phyloP scores from a whole-genome alignment of 2,888 invertebrate species.

The Palloptera scutellata region DNA sequence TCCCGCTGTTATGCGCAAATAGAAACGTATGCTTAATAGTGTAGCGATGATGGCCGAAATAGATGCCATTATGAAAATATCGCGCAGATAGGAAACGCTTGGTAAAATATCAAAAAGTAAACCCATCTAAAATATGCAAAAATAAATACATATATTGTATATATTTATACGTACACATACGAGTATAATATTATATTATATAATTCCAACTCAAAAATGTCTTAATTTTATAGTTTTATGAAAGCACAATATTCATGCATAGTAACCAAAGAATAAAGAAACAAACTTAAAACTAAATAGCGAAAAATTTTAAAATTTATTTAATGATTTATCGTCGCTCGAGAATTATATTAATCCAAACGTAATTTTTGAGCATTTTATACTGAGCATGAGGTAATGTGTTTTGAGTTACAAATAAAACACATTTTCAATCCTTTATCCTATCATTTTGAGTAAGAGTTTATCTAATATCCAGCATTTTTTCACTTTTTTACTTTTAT shows the following conservation, averaged over 20 bases:
- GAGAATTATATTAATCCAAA: no score
- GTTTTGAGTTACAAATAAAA: no score
- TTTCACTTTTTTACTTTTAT: no score
- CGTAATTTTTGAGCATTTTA: no score
- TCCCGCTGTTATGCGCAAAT: conserved; percentile 58
- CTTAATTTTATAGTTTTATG: neutral
- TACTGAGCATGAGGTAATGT: no score
- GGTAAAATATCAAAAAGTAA: conserved; percentile 50
- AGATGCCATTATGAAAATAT: conserved; percentile 51
- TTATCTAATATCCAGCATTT: no score
- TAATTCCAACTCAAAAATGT: conserved; percentile 1
- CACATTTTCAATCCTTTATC: no score
- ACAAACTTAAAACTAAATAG: no score
- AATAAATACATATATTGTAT: conserved; percentile 1
- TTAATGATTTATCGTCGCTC: no score
- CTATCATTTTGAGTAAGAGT: no score
- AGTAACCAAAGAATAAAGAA: no score
- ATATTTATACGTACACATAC: neutral
- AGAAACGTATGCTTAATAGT: conserved; percentile 56
- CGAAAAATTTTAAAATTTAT: no score
- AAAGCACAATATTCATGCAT: neutral
- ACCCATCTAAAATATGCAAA: conserved; percentile 53
- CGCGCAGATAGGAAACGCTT: conserved; percentile 52
- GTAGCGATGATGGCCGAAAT: conserved; percentile 53
- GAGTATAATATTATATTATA: neutral